Evolutionary conservation across 2,113 vertebrate genomes (phyloP).

Genomic region (Mugil cephalus): DNA sequence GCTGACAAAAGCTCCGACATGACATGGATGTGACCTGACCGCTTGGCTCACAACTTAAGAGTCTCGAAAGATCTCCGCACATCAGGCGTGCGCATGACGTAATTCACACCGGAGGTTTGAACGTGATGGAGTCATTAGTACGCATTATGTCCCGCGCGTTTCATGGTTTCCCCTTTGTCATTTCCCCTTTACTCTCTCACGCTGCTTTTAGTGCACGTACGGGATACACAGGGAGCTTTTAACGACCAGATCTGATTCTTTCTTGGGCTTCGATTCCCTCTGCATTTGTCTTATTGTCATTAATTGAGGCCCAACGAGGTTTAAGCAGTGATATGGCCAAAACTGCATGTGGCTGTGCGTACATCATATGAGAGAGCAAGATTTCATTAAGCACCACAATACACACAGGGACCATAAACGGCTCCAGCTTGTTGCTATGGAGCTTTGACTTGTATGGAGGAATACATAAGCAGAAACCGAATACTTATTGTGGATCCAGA

Average conservation of each 20-base stretch:
- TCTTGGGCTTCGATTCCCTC: constrained; percentile 15
- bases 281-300: constrained; percentile 34
- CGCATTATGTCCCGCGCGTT: background rate
- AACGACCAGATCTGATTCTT: constrained; percentile 26
- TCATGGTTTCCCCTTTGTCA: background rate
- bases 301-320: constrained; percentile 45
- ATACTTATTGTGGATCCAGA: constrained; percentile 70
- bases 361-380: constrained; percentile 48
- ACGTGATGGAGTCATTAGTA: background rate
- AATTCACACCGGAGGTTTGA: constrained; percentile 9
- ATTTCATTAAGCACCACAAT: constrained; percentile 72
- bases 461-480: constrained; percentile 74
- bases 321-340: constrained; percentile 13
- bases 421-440: constrained; percentile 80
- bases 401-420: constrained; percentile 66
- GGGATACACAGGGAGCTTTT: constrained; percentile 6
- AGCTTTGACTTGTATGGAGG: constrained; percentile 55
- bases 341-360: background rate
- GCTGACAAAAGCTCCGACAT: constrained; percentile 52
- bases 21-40: constrained; percentile 52
- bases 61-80: constrained; percentile 11
- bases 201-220: background rate
- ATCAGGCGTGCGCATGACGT: constrained; percentile 5
- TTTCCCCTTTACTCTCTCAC: background rate
- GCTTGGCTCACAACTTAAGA: constrained; percentile 7